Base-by-base conservation (phyloP, 2,797 vertebrate genomes). In the Sebastes melanostomus region DNA sequence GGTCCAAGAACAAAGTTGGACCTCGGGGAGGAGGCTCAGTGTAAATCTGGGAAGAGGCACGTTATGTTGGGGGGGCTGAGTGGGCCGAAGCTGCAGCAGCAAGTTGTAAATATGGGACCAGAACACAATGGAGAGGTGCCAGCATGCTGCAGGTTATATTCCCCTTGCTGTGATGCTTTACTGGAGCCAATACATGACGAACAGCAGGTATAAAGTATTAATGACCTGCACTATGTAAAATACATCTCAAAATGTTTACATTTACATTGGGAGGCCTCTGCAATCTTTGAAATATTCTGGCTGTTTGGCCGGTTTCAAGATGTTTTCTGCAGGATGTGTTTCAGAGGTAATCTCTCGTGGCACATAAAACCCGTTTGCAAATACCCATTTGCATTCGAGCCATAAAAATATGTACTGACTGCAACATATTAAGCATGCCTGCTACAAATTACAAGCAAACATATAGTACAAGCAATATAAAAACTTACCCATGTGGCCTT, bases 1-100 rank as follows among this genome's bases (percentile, higher is more conserved):
- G 77, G 71, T 91, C 80, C 88, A 94, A 88, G 83, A 92, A 86
- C 82, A 88, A 80, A 82, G 87, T 62, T 87, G 85, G 87, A 91
- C 88, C 85, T 89, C 34, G 27, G 90, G 88, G 88, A 91, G 78
- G 67, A 67, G 77, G 67, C 71, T 70, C 72, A 66, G 88, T 77
- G 86, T 92, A 86, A 89, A 89, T 89, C 86, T 83, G 66, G 77
- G 79, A 86, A 22, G 81, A 80, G 82, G 63, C 59, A 16, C 13
- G 18, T 60, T 59, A 72, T 54, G 63, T 46, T 3, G 29, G 76
- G 80, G 63, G 63, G 73, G 63, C 50, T 14, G 24, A 34, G 67
- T 2, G 68, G 62, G 25, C 75, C 46, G 60, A 84, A 65, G 70
- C 29, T 75, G 58, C 68, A 67, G 84, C 70, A 80, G 54, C 66